These are phyloP conservation scores for Plotosus lineatus DNA, from an alignment of 2,113 vertebrate genomes.

Conservation along the genomic window DNA sequence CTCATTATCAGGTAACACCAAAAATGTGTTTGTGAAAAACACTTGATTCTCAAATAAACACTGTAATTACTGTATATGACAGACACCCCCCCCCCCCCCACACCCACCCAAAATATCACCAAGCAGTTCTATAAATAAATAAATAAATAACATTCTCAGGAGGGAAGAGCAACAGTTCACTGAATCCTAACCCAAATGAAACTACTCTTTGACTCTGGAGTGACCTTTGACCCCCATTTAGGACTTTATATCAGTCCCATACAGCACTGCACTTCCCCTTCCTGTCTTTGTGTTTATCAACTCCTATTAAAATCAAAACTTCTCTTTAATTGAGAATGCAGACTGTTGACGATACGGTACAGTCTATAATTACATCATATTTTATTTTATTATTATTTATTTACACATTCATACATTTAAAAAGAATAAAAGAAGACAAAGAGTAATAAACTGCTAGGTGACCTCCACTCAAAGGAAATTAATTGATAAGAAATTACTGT, in stretches of 20 bases:
- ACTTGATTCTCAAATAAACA: background rate
- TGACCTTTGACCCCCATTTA: background rate
- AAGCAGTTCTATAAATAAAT: no score
- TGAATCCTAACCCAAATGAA: background rate
- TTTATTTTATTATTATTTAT: no score
- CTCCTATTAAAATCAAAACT: no score
- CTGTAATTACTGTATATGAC: background rate
- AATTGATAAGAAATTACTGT: background rate
- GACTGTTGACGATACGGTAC: no score
- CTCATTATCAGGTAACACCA: background rate
- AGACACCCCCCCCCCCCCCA: no score
- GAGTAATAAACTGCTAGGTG: background rate
- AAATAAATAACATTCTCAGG: background rate
- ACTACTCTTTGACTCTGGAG: background rate
- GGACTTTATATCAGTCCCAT: background rate
- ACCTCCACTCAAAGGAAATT: background rate
- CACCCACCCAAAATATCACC: no score
- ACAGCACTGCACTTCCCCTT: background rate
- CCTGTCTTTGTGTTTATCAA: no score
- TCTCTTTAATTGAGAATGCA: no score
- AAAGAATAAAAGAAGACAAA: background rate
- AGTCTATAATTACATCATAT: no score
- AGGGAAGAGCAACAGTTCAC: no score
- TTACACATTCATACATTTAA: background rate
- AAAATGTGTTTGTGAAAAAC: background rate